Percentiles rank a stretch among this genome's conserved stretches.
phyloP scores from a whole-genome alignment of 2,888 invertebrate species.

The Gisinianus flammeolus region DNA sequence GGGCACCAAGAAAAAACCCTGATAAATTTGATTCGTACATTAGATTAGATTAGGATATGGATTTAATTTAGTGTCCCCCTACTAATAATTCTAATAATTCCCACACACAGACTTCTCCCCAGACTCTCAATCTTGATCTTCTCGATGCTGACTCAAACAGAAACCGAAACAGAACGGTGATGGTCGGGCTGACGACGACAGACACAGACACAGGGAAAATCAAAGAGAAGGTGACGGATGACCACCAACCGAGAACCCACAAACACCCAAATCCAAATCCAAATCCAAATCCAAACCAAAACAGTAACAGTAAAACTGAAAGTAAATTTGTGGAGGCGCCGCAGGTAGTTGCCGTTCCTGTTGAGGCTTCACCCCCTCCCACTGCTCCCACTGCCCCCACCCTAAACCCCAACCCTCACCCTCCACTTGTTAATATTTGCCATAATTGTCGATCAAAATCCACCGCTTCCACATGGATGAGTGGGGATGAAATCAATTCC shows the following conservation, averaged over 20 bases:
- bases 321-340: too few relatives aligned
- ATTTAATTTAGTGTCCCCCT: too few relatives aligned
- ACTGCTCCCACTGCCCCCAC: neutral
- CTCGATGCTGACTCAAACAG: too few relatives aligned
- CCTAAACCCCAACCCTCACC: neutral
- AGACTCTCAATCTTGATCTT: too few relatives aligned
- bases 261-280: neutral
- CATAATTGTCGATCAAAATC: neutral
- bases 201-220: neutral
- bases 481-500: neutral
- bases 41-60: too few relatives aligned
- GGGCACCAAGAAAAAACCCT: too few relatives aligned
- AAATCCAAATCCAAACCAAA: neutral
- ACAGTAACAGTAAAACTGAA: neutral
- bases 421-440: neutral
- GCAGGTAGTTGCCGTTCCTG: too few relatives aligned
- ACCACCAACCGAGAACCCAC: neutral
- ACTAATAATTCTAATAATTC: too few relatives aligned
- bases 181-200: neutral
- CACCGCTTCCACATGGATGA: neutral
- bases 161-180: too few relatives aligned
- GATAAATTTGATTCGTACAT: too few relatives aligned
- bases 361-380: neutral
- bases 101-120: too few relatives aligned
- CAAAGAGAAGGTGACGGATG: too few relatives aligned